phyloP scores from a whole-genome alignment of 1,140 invertebrate species.

The Caenorhabditis remanei region DNA sequence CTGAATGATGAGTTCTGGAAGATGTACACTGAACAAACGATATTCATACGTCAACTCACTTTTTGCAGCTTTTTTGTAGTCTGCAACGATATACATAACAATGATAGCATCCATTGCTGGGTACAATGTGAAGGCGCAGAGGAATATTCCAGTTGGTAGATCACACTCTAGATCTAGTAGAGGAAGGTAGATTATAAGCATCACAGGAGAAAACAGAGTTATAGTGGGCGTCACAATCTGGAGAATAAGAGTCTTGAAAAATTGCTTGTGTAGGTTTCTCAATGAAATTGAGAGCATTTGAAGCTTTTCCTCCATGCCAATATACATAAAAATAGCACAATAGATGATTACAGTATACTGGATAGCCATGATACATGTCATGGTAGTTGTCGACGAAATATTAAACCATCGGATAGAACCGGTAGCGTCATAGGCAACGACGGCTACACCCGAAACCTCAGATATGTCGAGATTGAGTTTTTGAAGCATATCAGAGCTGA shows the following conservation, averaged over 20 bases:
- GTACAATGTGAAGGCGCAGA: too few species aligned
- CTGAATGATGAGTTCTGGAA: too few species aligned
- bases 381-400: not conserved
- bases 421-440: not conserved
- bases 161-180: not conserved
- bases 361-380: not conserved
- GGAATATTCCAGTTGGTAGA: not conserved
- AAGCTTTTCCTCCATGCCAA: not conserved
- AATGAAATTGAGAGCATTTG: not conserved
- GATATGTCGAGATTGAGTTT: not conserved
- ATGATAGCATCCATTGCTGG: too few species aligned
- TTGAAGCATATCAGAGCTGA: not conserved
- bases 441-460: not conserved
- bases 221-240: not conserved
- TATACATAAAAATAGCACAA: not conserved
- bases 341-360: slow-evolving; percentile 8
- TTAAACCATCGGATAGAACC: not conserved
- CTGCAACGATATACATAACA: too few species aligned
- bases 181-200: not conserved
- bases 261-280: not conserved
- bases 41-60: too few species aligned
- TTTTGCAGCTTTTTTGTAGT: too few species aligned
- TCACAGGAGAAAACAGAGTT: not conserved
- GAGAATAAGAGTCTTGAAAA: not conserved
- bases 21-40: too few species aligned